Percentiles rank a stretch among this genome's conserved stretches.
Evolutionary conservation across 2,797 vertebrate species (phyloP).

Genomic region (Manis javanica): DNA sequence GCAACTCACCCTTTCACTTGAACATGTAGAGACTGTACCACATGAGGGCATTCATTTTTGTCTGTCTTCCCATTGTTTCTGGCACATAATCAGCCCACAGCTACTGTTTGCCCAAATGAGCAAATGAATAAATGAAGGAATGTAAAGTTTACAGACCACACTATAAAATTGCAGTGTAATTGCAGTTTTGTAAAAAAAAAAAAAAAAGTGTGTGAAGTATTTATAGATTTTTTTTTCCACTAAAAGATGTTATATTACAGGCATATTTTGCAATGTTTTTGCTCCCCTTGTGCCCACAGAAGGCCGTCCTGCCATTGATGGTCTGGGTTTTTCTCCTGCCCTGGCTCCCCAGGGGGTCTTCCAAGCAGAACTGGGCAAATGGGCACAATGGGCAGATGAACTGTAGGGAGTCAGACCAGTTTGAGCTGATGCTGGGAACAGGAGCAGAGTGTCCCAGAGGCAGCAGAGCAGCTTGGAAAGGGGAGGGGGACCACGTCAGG

Average conservation of each 20-base stretch:
- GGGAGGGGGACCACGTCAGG: no score
- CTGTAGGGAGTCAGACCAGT: not conserved
- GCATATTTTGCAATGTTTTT: not conserved
- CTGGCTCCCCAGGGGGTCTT: not conserved
- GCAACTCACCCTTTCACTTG: no score
- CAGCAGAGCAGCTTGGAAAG: not conserved
- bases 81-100: not conserved
- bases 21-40: not conserved
- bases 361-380: not conserved
- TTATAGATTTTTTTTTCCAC: not conserved
- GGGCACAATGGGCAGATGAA: not conserved
- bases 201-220: not conserved
- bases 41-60: not conserved
- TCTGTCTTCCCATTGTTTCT: not conserved
- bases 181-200: not conserved
- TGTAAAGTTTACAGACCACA: not conserved
- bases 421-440: not conserved
- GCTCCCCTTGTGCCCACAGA: not conserved
- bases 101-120: not conserved
- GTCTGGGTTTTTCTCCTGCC: not conserved
- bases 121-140: not conserved
- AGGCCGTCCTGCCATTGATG: no score
- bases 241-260: not conserved
- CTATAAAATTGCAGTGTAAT: not conserved
- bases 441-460: not conserved